Conservation (phyloP, 2,113 vertebrate species). For the Indicator indicator region DNA sequence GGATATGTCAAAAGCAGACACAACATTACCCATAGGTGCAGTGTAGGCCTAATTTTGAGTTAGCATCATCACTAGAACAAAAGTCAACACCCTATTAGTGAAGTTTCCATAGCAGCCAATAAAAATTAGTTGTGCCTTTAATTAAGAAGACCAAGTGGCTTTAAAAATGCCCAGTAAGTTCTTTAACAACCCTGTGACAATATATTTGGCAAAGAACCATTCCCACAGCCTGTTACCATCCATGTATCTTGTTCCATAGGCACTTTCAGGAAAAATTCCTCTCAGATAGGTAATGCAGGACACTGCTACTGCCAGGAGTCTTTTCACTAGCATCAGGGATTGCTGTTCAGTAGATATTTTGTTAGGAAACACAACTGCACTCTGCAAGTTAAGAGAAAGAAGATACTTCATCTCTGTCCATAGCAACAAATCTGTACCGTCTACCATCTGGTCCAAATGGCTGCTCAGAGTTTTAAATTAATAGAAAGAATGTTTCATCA, state of each 20-base stretch:
- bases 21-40: fast-evolving
- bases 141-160: neutral
- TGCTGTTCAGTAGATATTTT: slow-evolving; percentile 87
- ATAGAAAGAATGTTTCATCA: fast-evolving
- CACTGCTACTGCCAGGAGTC: slow-evolving; percentile 91
- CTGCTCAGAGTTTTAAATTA: fast-evolving
- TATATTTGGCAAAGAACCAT: neutral
- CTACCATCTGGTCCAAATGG: no score
- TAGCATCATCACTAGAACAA: neutral
- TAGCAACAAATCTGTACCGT: neutral
- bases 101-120: neutral
- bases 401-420: neutral
- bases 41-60: neutral
- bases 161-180: neutral
- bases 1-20: neutral
- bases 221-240: slow-evolving; percentile 80
- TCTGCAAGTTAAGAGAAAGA: slow-evolving; percentile 61
- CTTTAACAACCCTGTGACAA: neutral
- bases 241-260: slow-evolving; percentile 91
- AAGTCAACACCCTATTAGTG: fast-evolving
- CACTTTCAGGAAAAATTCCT: slow-evolving; percentile 92
- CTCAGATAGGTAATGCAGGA: slow-evolving; percentile 95
- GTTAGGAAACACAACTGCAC: slow-evolving; percentile 80
- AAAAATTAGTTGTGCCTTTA: neutral
- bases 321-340: slow-evolving; percentile 89